These are phyloP conservation scores for Hydropsyche betteni DNA, from an alignment of 2,888 invertebrate genomes.

Conservation along the genomic window DNA sequence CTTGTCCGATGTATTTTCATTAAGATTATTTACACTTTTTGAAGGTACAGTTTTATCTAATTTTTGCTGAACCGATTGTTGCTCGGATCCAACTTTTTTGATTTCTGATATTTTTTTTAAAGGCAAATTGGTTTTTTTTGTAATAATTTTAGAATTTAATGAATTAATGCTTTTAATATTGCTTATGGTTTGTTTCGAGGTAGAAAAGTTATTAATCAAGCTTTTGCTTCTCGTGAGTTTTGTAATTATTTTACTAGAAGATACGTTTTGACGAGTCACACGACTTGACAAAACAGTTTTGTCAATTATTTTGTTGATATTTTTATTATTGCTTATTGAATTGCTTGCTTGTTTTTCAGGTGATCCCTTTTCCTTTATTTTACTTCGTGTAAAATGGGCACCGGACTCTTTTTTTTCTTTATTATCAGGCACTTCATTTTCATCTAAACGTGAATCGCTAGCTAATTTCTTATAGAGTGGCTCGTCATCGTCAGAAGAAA, in stretches of 20 bases:
- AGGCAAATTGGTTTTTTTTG: neutral
- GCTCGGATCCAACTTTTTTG: neutral
- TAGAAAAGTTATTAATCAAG: neutral
- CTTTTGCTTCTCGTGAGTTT: conserved; percentile 32
- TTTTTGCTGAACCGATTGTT: neutral
- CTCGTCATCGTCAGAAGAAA: conserved; percentile 67
- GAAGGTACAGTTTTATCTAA: neutral
- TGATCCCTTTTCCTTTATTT: neutral
- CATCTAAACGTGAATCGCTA: neutral
- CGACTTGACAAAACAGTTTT: neutral
- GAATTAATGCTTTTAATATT: neutral
- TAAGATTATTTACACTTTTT: neutral
- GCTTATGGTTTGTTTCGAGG: neutral
- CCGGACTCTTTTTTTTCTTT: neutral
- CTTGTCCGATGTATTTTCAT: neutral
- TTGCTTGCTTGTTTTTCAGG: neutral
- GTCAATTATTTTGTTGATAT: neutral
- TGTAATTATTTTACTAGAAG: neutral
- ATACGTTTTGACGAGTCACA: conserved; percentile 29
- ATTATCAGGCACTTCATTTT: neutral
- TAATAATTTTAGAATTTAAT: neutral
- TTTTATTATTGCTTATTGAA: neutral
- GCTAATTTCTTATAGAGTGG: conserved; percentile 55
- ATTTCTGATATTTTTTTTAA: neutral
- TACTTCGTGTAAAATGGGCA: conserved; percentile 24